Percentiles rank a stretch among this genome's conserved stretches.
phyloP scores from a whole-genome alignment of 2,797 vertebrate species.

The Astyanax mexicanus region DNA sequence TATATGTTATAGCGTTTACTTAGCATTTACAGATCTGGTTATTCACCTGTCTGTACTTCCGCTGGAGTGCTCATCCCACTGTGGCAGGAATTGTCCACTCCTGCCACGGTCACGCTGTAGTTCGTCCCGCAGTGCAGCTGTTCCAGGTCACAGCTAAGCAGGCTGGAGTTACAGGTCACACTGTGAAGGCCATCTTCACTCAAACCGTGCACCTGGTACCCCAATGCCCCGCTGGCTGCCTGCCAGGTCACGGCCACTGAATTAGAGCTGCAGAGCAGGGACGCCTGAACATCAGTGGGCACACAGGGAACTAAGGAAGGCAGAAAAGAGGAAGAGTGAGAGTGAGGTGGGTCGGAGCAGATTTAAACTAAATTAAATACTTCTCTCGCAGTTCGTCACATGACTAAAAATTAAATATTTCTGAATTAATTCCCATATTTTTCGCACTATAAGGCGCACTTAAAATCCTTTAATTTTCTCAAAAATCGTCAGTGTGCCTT shows the following conservation, averaged over 20 bases:
- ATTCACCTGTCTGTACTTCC: slow-evolving; percentile 72
- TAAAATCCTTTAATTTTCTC: too few relatives aligned
- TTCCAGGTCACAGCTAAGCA: slow-evolving; percentile 69
- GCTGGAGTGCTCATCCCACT: slow-evolving; percentile 60
- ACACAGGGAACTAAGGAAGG: slow-evolving; percentile 73
- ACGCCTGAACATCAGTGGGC: slow-evolving; percentile 66
- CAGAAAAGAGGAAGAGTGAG: slow-evolving; percentile 14
- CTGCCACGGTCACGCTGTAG: slow-evolving; percentile 73
- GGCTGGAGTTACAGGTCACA: slow-evolving; percentile 66
- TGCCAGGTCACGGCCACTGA: slow-evolving; percentile 76
- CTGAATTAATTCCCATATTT: too few relatives aligned
- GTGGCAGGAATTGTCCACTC: slow-evolving; percentile 65
- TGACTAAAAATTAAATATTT: too few relatives aligned
- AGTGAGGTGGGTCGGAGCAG: neutral
- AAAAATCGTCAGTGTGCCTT: too few relatives aligned
- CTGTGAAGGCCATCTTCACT: slow-evolving; percentile 54
- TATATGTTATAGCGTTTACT: too few relatives aligned
- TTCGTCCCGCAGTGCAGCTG: slow-evolving; percentile 72
- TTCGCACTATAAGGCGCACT: too few relatives aligned
- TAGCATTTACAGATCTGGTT: neutral
- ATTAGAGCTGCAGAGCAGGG: slow-evolving; percentile 66
- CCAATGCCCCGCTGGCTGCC: slow-evolving; percentile 66
- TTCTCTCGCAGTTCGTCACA: neutral
- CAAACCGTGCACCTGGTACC: slow-evolving; percentile 67
- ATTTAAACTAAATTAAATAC: too few relatives aligned